Evolutionary conservation across 2,797 vertebrate genomes (phyloP), one percentile per base, ranked within the genome.

Genomic region (Euphonia xanthogaster): DNA sequence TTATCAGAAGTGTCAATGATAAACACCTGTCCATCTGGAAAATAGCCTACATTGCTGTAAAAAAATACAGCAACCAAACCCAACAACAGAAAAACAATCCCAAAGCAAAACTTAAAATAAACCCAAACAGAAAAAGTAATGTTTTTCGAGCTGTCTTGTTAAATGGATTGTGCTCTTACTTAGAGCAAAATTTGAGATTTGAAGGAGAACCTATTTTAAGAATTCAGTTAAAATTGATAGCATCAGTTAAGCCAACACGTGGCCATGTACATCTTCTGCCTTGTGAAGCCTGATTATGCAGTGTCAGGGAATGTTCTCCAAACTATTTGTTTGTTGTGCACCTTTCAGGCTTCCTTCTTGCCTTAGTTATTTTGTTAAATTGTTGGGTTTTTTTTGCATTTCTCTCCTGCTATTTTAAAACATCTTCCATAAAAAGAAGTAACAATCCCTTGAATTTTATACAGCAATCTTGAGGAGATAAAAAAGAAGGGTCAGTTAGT

Each of bases 241-340:
- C 71, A 23, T 93, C 71, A 65, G 70, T 90, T 94, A 92, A 94
- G 75, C 81, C 93, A 57, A 90, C 18, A 21, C n/a, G 13, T 90
- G 95, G 75, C 88, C 58, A 9, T 79, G 33, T 68, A 23, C n/a
- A 60, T 73, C 82, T 86, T 93, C 94, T 93, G 85, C 90, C 40
- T 94, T 63, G 17, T 90, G 89, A 96, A 97, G 33, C 81, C 63
- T 77, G 19, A 62, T 94, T 82, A 80, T 68, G 84, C 83, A 94
- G 37, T n/a, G 27, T 91, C 45, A 88, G 94, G 86, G 79, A 68
- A 51, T 39, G 11, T 72, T 80, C 61, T 83, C 70, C 68, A 63
- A 18, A 25, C 31, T 39, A 0, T 17, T 75, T 0, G 15, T 79
- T 80, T 80, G 12, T 7, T 88, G 50, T 25, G 25, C 31, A 44